Percentiles rank a stretch among this genome's conserved stretches.
Conservation (phyloP, 1,140 invertebrate genomes). For the Drosophila takahashii region DNA sequence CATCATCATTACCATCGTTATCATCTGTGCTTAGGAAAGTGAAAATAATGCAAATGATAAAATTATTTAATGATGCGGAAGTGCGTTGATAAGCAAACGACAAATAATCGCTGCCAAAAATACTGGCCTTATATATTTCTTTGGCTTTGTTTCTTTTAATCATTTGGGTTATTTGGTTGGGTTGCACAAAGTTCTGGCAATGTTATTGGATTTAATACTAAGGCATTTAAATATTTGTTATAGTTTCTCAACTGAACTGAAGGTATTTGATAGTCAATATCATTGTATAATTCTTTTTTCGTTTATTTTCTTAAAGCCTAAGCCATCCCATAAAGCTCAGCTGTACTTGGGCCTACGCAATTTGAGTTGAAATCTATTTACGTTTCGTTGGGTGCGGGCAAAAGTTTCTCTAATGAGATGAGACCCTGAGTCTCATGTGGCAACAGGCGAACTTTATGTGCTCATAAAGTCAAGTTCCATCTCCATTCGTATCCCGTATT, state of each 20-base stretch:
- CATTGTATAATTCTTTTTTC: neutral
- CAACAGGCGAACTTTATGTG: constrained; percentile 64
- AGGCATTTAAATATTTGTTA: neutral
- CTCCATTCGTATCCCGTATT: constrained; percentile 26
- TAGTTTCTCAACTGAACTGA: neutral
- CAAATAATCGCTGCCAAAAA: constrained; percentile 60
- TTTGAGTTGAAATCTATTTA: constrained; percentile 66
- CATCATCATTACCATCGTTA: constrained; percentile 34
- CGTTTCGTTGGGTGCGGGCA: constrained; percentile 19
- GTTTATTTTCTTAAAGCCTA: neutral
- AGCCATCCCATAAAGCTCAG: constrained; percentile 20
- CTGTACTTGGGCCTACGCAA: constrained; percentile 42
- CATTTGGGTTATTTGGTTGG: neutral
- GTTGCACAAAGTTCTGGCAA: neutral
- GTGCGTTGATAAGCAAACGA: constrained; percentile 79
- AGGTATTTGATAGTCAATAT: neutral
- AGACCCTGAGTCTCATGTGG: constrained; percentile 59
- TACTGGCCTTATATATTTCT: constrained; percentile 16
- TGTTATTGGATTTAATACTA: neutral
- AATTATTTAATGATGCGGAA: constrained; percentile 83
- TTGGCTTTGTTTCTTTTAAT: constrained; percentile 4
- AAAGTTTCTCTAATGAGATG: constrained; percentile 65
- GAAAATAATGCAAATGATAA: constrained; percentile 82
- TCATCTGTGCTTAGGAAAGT: constrained; percentile 73
- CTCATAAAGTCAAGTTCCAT: constrained; percentile 58